Evolutionary conservation across 2,888 invertebrate species (phyloP).

Genomic region (Pyralis farinalis): DNA sequence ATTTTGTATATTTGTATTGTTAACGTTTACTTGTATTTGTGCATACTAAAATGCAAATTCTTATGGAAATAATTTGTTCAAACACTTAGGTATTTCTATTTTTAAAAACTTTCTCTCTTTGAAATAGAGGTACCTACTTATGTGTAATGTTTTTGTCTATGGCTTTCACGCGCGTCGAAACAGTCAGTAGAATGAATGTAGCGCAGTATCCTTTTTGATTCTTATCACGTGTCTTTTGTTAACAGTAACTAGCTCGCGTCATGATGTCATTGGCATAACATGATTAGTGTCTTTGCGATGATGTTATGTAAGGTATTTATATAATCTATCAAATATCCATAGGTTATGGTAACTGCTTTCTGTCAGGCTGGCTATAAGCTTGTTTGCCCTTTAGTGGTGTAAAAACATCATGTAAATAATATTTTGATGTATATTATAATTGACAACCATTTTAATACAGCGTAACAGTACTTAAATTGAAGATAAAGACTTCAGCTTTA

Average conservation of each 20-base stretch:
- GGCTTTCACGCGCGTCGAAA: constrained; percentile 14
- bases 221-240: constrained; percentile 59
- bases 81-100: background rate
- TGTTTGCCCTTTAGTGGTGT: too few relatives aligned
- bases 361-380: too few relatives aligned
- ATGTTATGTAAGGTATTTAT: constrained; percentile 15
- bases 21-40: background rate
- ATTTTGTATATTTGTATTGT: too few relatives aligned
- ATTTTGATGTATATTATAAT: too few relatives aligned
- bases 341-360: too few relatives aligned
- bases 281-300: constrained; percentile 52
- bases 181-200: constrained; percentile 15
- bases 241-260: constrained; percentile 58
- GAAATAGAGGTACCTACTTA: background rate
- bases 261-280: constrained; percentile 73
- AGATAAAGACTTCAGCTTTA: too few relatives aligned
- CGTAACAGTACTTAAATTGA: too few relatives aligned
- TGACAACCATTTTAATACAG: too few relatives aligned
- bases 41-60: too few relatives aligned
- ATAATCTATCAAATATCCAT: too few relatives aligned
- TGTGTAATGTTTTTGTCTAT: background rate
- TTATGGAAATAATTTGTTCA: too few relatives aligned
- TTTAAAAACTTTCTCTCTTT: background rate
- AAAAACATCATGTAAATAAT: too few relatives aligned
- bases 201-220: constrained; percentile 37